Conservation (phyloP, 2,888 invertebrate species). For the Drosophila anomalata region DNA sequence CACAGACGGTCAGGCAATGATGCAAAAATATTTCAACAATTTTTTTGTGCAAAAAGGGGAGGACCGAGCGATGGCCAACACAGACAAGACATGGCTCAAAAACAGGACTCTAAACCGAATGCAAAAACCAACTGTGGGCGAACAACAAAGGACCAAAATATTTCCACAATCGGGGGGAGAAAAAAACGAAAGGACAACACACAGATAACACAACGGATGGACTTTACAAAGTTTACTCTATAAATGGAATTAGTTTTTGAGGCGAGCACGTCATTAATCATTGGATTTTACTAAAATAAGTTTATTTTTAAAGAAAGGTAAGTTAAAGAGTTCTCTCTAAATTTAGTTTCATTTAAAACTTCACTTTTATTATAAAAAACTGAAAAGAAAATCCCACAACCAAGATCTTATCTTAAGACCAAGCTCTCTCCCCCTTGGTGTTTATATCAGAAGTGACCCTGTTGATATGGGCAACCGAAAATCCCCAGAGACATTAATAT, state of each 20-base stretch:
- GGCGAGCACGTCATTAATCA: background rate
- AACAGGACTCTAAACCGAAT: constrained; percentile 13
- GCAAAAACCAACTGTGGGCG: constrained; percentile 16
- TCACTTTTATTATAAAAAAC: constrained; percentile 4
- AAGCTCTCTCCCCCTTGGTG: background rate
- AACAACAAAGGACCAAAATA: background rate
- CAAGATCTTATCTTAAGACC: constrained; percentile 8
- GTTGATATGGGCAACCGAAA: constrained; percentile 50
- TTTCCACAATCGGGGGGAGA: constrained; percentile 4
- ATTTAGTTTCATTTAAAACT: too few relatives aligned
- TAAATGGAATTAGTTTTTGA: background rate
- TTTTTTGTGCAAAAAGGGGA: constrained; percentile 22
- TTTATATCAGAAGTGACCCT: constrained; percentile 4
- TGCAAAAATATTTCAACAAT: constrained; percentile 45
- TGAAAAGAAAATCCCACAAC: constrained; percentile 19
- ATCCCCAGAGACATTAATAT: constrained; percentile 47
- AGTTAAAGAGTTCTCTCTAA: too few relatives aligned
- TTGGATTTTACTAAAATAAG: background rate
- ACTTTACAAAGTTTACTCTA: background rate
- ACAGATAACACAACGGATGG: background rate
- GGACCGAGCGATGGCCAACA: constrained; percentile 28
- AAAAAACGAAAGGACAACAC: constrained; percentile 4
- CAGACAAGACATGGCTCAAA: constrained; percentile 43
- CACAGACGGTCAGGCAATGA: constrained; percentile 41
- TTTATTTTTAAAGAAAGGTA: background rate